Conservation (phyloP, 2,113 vertebrate genomes). For the Amblyopsis rosae region DNA sequence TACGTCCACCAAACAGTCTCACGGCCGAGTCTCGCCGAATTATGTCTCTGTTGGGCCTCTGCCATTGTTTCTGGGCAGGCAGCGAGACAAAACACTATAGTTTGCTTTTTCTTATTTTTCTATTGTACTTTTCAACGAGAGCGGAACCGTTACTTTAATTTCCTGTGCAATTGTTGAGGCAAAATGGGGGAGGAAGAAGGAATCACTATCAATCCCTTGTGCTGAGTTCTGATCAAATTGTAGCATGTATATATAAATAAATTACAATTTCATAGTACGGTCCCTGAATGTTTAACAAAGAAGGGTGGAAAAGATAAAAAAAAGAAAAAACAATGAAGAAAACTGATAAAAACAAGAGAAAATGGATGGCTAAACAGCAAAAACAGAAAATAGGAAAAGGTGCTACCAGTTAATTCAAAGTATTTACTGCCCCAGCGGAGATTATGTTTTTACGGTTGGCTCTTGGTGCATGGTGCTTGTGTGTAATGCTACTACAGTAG, state of each 20-base stretch:
- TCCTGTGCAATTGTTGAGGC: too few species aligned
- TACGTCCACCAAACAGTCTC: conserved; percentile 18
- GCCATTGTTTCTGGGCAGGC: conserved; percentile 9
- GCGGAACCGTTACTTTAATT: too few species aligned
- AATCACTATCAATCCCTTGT: too few species aligned
- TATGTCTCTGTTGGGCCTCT: conserved; percentile 10
- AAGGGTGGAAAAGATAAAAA: not conserved
- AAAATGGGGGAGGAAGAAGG: too few species aligned
- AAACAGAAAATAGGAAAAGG: conserved; percentile 4
- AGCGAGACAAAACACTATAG: not conserved
- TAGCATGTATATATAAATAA: too few species aligned
- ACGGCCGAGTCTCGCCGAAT: conserved; percentile 4
- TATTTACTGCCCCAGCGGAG: not conserved
- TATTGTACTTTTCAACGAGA: too few species aligned
- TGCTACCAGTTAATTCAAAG: conserved; percentile 11
- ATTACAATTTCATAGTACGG: too few species aligned
- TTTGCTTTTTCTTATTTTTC: too few species aligned
- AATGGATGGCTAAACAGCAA: not conserved
- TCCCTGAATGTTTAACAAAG: not conserved
- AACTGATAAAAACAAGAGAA: too few species aligned
- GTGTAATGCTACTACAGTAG: not conserved
- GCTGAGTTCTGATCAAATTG: too few species aligned
- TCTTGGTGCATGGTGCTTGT: not conserved
- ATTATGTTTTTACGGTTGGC: not conserved
- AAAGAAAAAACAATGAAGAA: too few species aligned